Evolutionary conservation across 2,797 vertebrate genomes (phyloP).

Genomic region (Poeciliopsis turneri): DNA sequence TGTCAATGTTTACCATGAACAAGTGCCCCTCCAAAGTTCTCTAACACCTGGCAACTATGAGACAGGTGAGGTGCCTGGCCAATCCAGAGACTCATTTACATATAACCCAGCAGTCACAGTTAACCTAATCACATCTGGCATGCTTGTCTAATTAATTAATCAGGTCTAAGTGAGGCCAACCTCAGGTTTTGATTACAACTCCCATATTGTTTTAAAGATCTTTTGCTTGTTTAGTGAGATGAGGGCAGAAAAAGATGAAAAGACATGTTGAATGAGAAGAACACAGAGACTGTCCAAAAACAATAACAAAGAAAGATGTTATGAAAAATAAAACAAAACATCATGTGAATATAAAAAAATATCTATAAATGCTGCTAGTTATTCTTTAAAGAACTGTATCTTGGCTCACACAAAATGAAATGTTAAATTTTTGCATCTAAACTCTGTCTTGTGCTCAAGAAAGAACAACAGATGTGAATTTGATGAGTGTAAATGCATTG

Average conservation of each 20-base stretch:
- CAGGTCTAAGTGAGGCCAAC: slow-evolving; percentile 59
- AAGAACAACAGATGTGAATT: no score
- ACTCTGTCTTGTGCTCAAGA: no score
- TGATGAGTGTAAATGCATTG: not conserved
- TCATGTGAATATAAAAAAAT: not conserved
- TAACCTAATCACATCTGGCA: slow-evolving; percentile 74
- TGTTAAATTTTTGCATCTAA: no score
- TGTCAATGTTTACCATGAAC: slow-evolving; percentile 70
- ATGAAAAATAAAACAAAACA: not conserved
- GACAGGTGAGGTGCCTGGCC: slow-evolving; percentile 53
- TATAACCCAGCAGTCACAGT: slow-evolving; percentile 51
- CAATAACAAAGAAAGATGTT: not conserved
- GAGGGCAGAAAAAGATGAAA: slow-evolving; percentile 45
- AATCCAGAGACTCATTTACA: slow-evolving; percentile 65
- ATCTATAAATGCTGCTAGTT: not conserved
- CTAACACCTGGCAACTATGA: slow-evolving; percentile 64
- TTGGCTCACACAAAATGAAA: not conserved
- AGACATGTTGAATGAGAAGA: not conserved
- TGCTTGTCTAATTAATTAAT: slow-evolving; percentile 74
- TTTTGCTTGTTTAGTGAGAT: slow-evolving; percentile 15
- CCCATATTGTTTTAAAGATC: slow-evolving; percentile 66
- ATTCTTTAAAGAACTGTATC: not conserved
- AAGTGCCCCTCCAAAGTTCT: slow-evolving; percentile 64
- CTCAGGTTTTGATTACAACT: slow-evolving; percentile 59
- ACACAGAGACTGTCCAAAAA: not conserved